Evolutionary conservation across 64 coral and sea anemone genomes (phyloP).

Genomic region (Pachyseris speciosa): DNA sequence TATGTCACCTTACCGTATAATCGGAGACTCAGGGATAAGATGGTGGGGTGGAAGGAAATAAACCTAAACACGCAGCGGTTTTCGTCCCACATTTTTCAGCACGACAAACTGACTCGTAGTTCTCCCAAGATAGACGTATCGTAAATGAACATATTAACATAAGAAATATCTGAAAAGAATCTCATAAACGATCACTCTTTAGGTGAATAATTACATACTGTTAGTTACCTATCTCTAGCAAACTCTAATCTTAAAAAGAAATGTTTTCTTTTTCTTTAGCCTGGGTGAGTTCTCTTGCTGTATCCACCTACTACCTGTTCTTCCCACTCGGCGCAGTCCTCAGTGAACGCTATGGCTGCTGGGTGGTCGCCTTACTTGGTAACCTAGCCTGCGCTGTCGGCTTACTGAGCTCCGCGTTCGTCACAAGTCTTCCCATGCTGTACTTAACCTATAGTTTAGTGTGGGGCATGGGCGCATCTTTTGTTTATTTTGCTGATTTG

Average conservation of each 20-base stretch:
- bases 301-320: constrained; percentile 69
- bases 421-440: constrained; percentile 61
- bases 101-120: too few relatives aligned
- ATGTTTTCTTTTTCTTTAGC: constrained; percentile 51
- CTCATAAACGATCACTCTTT: too few relatives aligned
- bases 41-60: too few relatives aligned
- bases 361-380: constrained; percentile 56
- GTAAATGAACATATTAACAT: too few relatives aligned
- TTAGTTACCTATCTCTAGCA: too few relatives aligned
- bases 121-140: too few relatives aligned
- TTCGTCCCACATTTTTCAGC: too few relatives aligned
- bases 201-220: too few relatives aligned
- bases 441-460: constrained; percentile 86
- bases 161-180: too few relatives aligned
- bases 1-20: too few relatives aligned
- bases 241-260: neutral
- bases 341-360: constrained; percentile 72
- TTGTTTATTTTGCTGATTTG: constrained; percentile 66
- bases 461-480: constrained; percentile 78
- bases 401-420: constrained; percentile 73
- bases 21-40: too few relatives aligned
- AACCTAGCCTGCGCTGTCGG: constrained; percentile 67
- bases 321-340: constrained; percentile 67
- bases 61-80: too few relatives aligned
- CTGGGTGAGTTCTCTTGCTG: constrained; percentile 78